Evolutionary conservation across 2,113 vertebrate genomes (phyloP), one percentile per base, ranked within the genome.

Genomic region (Prochilodus magdalenae): DNA sequence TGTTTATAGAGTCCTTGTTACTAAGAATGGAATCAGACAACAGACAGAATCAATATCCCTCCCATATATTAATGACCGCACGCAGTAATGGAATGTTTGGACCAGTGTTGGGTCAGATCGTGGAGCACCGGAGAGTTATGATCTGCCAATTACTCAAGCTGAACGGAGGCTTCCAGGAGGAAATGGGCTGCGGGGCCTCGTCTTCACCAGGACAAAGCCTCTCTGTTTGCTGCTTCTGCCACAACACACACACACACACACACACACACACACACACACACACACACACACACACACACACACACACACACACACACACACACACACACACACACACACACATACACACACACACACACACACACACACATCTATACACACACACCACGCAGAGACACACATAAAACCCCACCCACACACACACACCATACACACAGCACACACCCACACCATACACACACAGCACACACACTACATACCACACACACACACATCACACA

Each of bases 171-270:
- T 27, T 81, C 59, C 8, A 27, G 57, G 69, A 24, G 16, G 62
- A 72, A 73, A 73, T 33, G 22, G 30, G 24, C 51, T 33, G 24
- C 36, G 30, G 75, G 76, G 62, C 49, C 71, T 79, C 29, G 44
- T 57, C 26, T 51, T 83, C 30, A 33, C 16, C 20, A 24, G 30
- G 47, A 79, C 71, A 79, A 79, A 75, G 65, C 26, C 55, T 74
- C 70, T 85, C 62, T 85, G 84, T 85, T 78, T 73, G 73, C 70
- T n/a, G 26, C 59, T 30, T 65, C 33, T 60, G 57, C 57, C 26
- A 26, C 57, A 60, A 71, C 24, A 55, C 66, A 72, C 20, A 36
- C 73, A 72, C 44, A 49, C 57, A 40, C 30, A 44, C 57, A 62
- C 30, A 44, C 18, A 49, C 30, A n/a, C n/a, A n/a, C n/a, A n/a